Conservation (phyloP, 2,113 vertebrate genomes). For the Syrrhaptes paradoxus region DNA sequence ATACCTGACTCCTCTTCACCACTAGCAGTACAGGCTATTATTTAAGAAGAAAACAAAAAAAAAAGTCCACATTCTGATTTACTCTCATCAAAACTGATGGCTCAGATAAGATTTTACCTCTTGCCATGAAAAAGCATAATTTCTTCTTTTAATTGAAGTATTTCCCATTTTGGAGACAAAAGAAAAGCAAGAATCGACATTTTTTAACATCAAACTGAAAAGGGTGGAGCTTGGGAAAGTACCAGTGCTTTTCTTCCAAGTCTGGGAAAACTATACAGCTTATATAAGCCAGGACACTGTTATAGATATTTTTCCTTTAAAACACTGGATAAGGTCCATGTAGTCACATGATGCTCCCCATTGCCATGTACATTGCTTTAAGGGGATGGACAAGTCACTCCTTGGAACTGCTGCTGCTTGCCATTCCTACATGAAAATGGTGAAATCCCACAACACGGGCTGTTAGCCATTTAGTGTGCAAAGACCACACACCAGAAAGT, state of each 20-base stretch:
- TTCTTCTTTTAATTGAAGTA: not conserved
- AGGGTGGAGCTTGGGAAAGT: not conserved
- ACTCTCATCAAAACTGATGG: not conserved
- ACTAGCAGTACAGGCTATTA: not conserved
- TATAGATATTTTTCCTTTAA: constrained; percentile 29
- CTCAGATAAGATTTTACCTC: not conserved
- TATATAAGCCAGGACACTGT: constrained; percentile 1
- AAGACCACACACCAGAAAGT: constrained; percentile 6
- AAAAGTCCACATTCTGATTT: not conserved
- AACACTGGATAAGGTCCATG: constrained; percentile 2
- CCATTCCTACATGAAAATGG: not conserved
- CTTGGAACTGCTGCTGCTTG: not conserved
- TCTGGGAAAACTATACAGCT: constrained; percentile 43
- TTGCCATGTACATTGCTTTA: not conserved
- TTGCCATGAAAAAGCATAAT: not conserved
- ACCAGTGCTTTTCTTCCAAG: constrained; percentile 28
- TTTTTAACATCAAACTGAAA: not conserved
- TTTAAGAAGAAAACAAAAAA: not conserved
- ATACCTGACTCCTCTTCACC: not conserved
- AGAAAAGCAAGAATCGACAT: not conserved
- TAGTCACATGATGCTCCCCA: not conserved
- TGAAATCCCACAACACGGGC: not conserved
- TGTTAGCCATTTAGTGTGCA: not conserved
- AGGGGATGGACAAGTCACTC: not conserved
- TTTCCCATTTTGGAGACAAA: not conserved